These are phyloP conservation scores for Pedicia rivosa DNA, from an alignment of 2,888 invertebrate genomes.

Conservation along the genomic window DNA sequence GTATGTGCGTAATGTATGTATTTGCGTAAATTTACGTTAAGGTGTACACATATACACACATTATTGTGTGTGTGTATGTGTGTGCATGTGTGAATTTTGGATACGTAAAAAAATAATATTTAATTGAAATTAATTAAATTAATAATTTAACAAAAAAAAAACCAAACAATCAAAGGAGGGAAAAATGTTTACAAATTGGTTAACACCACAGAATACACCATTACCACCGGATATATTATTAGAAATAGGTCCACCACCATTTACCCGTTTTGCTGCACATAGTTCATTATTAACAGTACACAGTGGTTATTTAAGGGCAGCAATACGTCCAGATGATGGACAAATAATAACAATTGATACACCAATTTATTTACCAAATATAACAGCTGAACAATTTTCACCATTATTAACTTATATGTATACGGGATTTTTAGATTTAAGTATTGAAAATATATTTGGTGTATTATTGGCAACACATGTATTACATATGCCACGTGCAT, in stretches of 20 bases:
- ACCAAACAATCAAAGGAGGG: too few species aligned
- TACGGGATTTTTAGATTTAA: slow-evolving; percentile 53
- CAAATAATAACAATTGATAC: slow-evolving; percentile 6
- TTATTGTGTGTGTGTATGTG: too few species aligned
- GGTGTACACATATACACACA: too few species aligned
- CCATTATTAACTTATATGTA: slow-evolving; percentile 58
- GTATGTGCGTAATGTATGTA: too few species aligned
- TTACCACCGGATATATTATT: slow-evolving; percentile 44
- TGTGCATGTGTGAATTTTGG: too few species aligned
- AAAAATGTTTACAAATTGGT: slow-evolving; percentile 31
- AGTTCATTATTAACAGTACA: slow-evolving; percentile 45
- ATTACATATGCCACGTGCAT: slow-evolving; percentile 54
- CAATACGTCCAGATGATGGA: slow-evolving; percentile 32
- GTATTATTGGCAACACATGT: slow-evolving; percentile 54
- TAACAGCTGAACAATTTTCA: slow-evolving; percentile 45
- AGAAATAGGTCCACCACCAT: slow-evolving; percentile 42
- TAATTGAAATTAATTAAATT: too few species aligned
- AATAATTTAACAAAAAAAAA: too few species aligned
- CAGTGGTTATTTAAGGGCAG: slow-evolving; percentile 54
- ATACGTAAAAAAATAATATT: too few species aligned
- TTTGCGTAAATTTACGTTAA: too few species aligned
- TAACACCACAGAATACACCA: slow-evolving; percentile 17
- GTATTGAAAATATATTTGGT: slow-evolving; percentile 52
- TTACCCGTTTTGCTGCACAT: slow-evolving; percentile 52
- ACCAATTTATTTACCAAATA: slow-evolving; percentile 36